Evolutionary conservation across 2,113 vertebrate genomes (phyloP).

Genomic region (Sorex fumeus): DNA sequence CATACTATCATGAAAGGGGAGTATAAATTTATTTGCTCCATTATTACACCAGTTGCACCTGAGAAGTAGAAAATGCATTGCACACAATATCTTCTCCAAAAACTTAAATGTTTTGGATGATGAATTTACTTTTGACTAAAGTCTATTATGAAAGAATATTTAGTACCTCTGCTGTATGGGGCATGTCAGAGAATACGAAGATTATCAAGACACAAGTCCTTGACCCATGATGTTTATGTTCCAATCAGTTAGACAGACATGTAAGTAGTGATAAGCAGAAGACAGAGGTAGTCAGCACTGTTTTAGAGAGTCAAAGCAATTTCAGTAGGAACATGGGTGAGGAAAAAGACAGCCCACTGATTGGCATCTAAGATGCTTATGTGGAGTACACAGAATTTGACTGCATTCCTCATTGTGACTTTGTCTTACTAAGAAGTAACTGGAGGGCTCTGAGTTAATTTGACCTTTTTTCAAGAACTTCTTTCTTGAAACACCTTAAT

Average conservation of each 20-base stretch:
- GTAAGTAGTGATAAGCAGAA: not conserved
- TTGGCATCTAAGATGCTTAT: conserved; percentile 29
- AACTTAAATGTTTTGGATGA: conserved; percentile 53
- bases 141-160: conserved; percentile 36
- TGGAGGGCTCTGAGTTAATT: conserved; percentile 25
- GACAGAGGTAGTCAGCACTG: not conserved
- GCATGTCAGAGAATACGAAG: not conserved
- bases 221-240: not conserved
- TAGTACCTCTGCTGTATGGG: not conserved
- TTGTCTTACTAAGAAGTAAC: not conserved
- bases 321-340: not conserved
- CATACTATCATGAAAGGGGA: not conserved
- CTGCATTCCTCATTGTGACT: not conserved
- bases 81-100: not conserved
- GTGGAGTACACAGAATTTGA: not conserved
- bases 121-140: conserved; percentile 39
- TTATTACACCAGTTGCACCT: not conserved
- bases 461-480: conserved; percentile 10
- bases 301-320: not conserved
- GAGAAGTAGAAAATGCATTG: conserved; percentile 5
- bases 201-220: not conserved
- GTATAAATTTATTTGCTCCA: not conserved
- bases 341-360: not conserved
- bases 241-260: not conserved
- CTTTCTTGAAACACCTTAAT: conserved; percentile 1